Percentiles rank a stretch among this genome's conserved stretches.
Conservation (phyloP, 2,888 invertebrate species). For the Agonopterix alstromeriana region DNA sequence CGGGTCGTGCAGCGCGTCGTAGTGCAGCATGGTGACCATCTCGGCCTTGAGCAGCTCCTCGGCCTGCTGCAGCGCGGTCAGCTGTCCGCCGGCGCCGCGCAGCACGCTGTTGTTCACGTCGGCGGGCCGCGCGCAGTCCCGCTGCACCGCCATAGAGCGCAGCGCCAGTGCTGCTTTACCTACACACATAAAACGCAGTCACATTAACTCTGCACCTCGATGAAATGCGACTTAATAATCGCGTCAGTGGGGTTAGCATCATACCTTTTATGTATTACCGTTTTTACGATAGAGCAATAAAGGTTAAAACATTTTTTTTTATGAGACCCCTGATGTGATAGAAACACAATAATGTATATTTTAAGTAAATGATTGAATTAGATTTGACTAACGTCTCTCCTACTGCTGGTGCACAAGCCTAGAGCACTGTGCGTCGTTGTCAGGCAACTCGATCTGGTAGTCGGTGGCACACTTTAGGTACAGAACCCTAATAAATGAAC, state of each 20-base stretch:
- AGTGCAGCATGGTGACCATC: conserved; percentile 97
- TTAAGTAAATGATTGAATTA: too few relatives aligned
- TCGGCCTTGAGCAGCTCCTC: conserved; percentile 97
- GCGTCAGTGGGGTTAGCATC: too few relatives aligned
- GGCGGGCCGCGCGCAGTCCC: conserved; percentile 87
- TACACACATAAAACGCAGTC: conserved; percentile 9
- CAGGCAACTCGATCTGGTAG: conserved; percentile 98
- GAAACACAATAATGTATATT: too few relatives aligned
- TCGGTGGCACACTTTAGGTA: conserved; percentile 79
- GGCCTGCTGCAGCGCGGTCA: conserved; percentile 93
- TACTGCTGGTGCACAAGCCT: conserved; percentile 81
- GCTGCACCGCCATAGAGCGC: conserved; percentile 91
- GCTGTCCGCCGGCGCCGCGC: conserved; percentile 85
- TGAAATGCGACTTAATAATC: too few relatives aligned
- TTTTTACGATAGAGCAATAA: too few relatives aligned
- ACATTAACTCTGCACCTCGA: too few relatives aligned
- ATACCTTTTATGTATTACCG: too few relatives aligned
- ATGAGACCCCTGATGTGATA: too few relatives aligned
- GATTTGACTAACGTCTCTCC: conserved; percentile 75
- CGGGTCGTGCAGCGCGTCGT: conserved; percentile 90
- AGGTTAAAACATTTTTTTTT: not conserved
- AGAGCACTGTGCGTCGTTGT: conserved; percentile 89
- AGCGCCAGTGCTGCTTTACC: conserved; percentile 67
- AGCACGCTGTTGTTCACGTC: conserved; percentile 91
- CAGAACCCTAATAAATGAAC: too few relatives aligned